Evolutionary conservation across 2,888 invertebrate species (phyloP), one percentile per base, ranked within the genome.

Genomic region (Iphiclides podalirius): DNA sequence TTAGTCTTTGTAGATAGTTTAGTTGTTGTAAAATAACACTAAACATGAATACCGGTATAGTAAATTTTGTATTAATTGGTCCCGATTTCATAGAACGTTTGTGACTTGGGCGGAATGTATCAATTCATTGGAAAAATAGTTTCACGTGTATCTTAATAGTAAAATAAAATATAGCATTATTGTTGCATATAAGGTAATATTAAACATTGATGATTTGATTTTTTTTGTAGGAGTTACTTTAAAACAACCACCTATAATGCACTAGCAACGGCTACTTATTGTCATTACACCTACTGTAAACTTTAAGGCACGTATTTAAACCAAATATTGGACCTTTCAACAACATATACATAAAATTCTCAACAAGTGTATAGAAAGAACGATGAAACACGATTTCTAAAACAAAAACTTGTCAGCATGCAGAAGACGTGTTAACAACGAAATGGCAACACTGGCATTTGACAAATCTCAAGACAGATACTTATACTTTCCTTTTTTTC

Each of bases 51-150:
- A 20, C 4, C 20, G 6, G 6, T 4, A 20, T 20, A 20, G 4
- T 6, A 4, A 20, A 20, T 20, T 20, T 31, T 31, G 28, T 28
- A 28, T 28, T 9, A 31, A 28, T 31, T 31, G 34, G 17, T 43
- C 43, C 35, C 35, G 13, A 23, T 17, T 20, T 9, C 9, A 17
- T 12, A 34, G 31, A 40, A 40, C 26, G 14, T 36, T 11, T 26
- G 23, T 26, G 31, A 16, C 4, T 26, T 40, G 9, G 13, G 8
- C 8, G 41, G 41, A 41, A 41, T 41, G 41, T 33, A 15, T 41
- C 14, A 9, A 45, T 13, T 8, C 15, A 12, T 13, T 28, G 20
- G 26, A 37, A 7, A n/a, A n/a, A 16, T 36, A 1, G 8, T 31
- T 31, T n/a, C n/a, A 11, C 6, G 4, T n/a, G 9, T 26, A 9